Evolutionary conservation across 2,113 vertebrate species (phyloP).

Genomic region (Channa argus): DNA sequence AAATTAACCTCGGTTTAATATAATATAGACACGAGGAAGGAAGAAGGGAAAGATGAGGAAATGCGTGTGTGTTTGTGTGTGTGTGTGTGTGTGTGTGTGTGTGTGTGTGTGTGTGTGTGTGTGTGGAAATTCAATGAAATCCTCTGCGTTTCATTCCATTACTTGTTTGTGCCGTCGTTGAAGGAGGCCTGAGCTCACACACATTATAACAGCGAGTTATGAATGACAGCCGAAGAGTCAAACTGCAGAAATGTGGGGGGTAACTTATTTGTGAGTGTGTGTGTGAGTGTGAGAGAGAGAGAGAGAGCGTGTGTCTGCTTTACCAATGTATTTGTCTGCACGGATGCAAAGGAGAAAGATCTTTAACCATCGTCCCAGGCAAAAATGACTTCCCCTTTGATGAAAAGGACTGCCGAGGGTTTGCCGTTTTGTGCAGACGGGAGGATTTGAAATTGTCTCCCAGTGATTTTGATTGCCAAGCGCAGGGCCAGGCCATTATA

Average conservation of each 20-base stretch:
- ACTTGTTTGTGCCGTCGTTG: constrained; percentile 71
- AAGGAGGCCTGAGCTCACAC: constrained; percentile 50
- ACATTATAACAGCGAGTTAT: constrained; percentile 61
- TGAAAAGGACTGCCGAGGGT: constrained; percentile 94
- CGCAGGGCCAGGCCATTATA: constrained; percentile 92
- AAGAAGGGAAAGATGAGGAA: constrained; percentile 21
- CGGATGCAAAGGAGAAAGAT: constrained; percentile 73
- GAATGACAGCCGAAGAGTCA: constrained; percentile 78
- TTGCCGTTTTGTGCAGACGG: constrained; percentile 89
- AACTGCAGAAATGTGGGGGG: constrained; percentile 61
- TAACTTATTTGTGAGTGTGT: constrained; percentile 47
- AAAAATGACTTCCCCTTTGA: constrained; percentile 94
- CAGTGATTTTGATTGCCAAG: constrained; percentile 97
- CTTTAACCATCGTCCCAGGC: constrained; percentile 87
- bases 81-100: constrained; percentile 4
- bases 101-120: constrained; percentile 18
- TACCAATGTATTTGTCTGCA: constrained; percentile 24
- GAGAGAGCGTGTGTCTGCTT: constrained; percentile 9
- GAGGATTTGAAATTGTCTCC: constrained; percentile 93
- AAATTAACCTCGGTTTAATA: constrained; percentile 77
- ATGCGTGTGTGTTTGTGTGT: constrained; percentile 4
- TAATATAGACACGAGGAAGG: constrained; percentile 37
- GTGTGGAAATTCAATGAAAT: constrained; percentile 46
- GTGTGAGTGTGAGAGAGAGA: too few species aligned
- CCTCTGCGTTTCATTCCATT: constrained; percentile 68